These are phyloP conservation scores for Lampris incognitus DNA, from an alignment of 2,113 vertebrate species.

Conservation along the genomic window DNA sequence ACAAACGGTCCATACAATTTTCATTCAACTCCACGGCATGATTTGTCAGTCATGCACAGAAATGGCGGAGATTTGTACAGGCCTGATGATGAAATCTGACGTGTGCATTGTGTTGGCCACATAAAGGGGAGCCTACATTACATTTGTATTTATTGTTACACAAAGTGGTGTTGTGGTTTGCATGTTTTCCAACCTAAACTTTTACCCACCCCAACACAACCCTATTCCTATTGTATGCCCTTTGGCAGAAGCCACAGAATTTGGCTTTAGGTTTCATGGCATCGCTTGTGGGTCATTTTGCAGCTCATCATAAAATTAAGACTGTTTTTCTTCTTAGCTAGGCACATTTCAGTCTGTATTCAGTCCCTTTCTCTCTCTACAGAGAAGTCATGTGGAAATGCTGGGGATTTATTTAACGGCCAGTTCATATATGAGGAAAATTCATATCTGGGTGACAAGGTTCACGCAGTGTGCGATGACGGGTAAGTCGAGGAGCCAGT, in stretches of 20 bases:
- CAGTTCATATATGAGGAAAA: conserved; percentile 48
- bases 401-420: conserved; percentile 63
- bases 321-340: neutral
- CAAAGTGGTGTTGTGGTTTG: no score
- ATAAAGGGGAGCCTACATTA: no score
- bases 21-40: no score
- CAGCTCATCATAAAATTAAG: neutral
- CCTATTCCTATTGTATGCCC: no score
- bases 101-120: no score
- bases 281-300: conserved; percentile 1
- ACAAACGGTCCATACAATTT: no score
- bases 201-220: no score
- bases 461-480: conserved; percentile 58
- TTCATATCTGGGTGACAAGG: conserved; percentile 50
- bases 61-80: no score
- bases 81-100: no score
- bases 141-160: no score
- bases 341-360: neutral
- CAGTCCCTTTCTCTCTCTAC: neutral
- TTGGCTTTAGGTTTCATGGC: neutral
- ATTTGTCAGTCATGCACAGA: no score
- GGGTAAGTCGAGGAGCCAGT: conserved; percentile 61
- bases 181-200: no score
- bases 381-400: conserved; percentile 69
- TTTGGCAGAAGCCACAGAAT: neutral